Evolutionary conservation across 2,888 invertebrate species (phyloP).

Genomic region (Drosophila longiperda): DNA sequence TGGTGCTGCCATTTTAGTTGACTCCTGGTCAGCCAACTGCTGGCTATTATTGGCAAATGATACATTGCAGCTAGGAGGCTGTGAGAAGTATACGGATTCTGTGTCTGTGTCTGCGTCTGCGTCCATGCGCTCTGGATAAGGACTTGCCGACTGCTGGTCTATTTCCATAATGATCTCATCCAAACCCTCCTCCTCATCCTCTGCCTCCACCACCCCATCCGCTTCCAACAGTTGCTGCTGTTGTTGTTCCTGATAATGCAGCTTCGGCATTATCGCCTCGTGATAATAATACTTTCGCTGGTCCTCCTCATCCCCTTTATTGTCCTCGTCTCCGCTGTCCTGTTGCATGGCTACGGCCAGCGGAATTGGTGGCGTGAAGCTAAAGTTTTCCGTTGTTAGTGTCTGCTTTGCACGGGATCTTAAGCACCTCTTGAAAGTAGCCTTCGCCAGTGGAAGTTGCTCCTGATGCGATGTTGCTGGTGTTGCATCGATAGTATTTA

Average conservation of each 20-base stretch:
- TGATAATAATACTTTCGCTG: not conserved
- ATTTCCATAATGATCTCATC: conserved; percentile 66
- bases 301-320: not conserved
- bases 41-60: conserved; percentile 33
- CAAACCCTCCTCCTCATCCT: conserved; percentile 29
- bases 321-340: conserved; percentile 10
- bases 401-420: not conserved
- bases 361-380: conserved; percentile 43
- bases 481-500: not conserved
- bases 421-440: conserved; percentile 34
- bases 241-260: not conserved
- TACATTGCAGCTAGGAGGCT: conserved; percentile 59
- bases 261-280: not conserved
- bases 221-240: not conserved
- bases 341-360: conserved; percentile 8
- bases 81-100: conserved; percentile 67
- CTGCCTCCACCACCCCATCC: not conserved
- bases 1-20: conserved; percentile 31
- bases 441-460: not conserved
- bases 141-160: conserved; percentile 38
- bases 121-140: conserved; percentile 13
- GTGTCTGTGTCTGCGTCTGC: conserved; percentile 56
- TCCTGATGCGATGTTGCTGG: not conserved
- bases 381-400: conserved; percentile 11
- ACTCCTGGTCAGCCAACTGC: not conserved